Conservation (phyloP, 2,888 invertebrate genomes). For the Stramonita haemastoma region DNA sequence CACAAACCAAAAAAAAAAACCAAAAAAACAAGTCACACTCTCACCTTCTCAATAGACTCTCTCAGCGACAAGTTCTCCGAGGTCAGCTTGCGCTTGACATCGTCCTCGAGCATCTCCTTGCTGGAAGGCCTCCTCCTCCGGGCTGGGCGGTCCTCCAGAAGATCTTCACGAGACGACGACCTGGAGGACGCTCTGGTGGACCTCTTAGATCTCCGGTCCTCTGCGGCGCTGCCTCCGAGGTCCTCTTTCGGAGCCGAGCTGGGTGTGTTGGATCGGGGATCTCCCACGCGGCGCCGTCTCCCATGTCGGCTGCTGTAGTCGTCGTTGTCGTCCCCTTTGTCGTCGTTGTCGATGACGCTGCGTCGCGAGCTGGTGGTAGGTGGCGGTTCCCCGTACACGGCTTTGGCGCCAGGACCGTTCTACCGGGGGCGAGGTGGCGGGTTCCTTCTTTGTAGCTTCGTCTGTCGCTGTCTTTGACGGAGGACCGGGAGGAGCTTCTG, state of each 20-base stretch:
- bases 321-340: constrained; percentile 50
- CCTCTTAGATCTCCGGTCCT: constrained; percentile 53
- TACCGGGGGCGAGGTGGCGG: constrained; percentile 60
- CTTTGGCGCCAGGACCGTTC: constrained; percentile 68
- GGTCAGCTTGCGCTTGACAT: constrained; percentile 61
- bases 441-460: constrained; percentile 55
- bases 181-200: constrained; percentile 54
- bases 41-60: constrained; percentile 75
- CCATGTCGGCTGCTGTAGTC: constrained; percentile 55
- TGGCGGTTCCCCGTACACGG: constrained; percentile 67
- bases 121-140: constrained; percentile 64
- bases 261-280: constrained; percentile 66
- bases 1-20: not conserved
- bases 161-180: constrained; percentile 67
- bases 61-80: constrained; percentile 72
- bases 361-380: constrained; percentile 31
- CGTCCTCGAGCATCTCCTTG: constrained; percentile 61
- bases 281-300: constrained; percentile 52
- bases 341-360: constrained; percentile 30
- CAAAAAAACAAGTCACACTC: not conserved
- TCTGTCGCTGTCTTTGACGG: constrained; percentile 50
- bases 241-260: constrained; percentile 48
- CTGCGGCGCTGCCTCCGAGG: constrained; percentile 50
- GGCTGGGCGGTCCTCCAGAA: constrained; percentile 65
- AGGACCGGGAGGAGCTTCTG: constrained; percentile 46